phyloP scores from a whole-genome alignment of 2,797 vertebrate genomes.

The Esox masquinongy region DNA sequence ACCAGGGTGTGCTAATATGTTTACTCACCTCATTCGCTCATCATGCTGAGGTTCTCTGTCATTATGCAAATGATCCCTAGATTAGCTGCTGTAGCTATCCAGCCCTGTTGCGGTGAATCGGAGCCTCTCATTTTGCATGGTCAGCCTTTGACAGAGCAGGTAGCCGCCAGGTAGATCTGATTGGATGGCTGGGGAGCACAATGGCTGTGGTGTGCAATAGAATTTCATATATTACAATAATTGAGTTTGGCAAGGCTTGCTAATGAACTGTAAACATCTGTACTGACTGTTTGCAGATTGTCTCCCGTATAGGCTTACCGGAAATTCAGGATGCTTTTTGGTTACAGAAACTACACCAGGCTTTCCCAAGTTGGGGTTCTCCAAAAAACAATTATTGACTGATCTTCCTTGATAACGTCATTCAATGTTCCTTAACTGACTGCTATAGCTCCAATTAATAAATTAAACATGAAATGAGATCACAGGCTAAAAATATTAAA shows the following conservation, averaged over 20 bases:
- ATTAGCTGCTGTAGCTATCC: neutral
- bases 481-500: neutral
- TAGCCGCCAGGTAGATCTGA: neutral
- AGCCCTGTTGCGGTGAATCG: neutral
- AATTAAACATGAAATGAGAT: too few species aligned
- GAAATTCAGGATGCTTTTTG: neutral
- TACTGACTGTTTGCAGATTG: neutral
- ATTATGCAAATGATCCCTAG: constrained; percentile 19
- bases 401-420: too few species aligned
- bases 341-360: neutral
- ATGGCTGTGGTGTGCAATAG: neutral
- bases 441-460: too few species aligned
- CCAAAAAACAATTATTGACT: too few species aligned
- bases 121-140: neutral
- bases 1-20: constrained; percentile 3
- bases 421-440: too few species aligned
- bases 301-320: neutral
- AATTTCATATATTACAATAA: neutral
- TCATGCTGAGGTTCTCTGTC: neutral
- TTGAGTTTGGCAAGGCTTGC: neutral
- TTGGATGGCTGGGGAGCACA: neutral
- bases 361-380: constrained; percentile 13
- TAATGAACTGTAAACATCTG: neutral
- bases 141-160: neutral
- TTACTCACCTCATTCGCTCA: neutral